These are phyloP conservation scores for Petrocephalus sullivani DNA, from an alignment of 2,797 vertebrate genomes.

Conservation along the genomic window DNA sequence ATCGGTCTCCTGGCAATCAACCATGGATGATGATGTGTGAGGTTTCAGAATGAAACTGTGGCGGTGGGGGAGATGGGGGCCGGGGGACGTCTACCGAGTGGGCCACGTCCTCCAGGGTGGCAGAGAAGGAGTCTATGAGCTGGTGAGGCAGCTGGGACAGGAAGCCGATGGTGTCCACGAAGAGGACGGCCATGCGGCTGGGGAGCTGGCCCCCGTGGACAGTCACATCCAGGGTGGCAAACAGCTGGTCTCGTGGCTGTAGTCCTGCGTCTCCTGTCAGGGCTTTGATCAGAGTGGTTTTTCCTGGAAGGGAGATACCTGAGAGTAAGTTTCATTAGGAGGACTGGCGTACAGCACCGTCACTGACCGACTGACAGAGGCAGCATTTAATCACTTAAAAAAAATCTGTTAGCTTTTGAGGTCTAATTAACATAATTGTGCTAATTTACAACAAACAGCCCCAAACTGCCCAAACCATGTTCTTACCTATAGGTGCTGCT, in stretches of 20 bases:
- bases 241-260: conserved; percentile 79
- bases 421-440: neutral
- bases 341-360: neutral
- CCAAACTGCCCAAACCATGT: neutral
- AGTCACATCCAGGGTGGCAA: conserved; percentile 86
- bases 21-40: neutral
- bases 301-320: conserved; percentile 59
- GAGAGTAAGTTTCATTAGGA: neutral
- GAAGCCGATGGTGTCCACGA: conserved; percentile 90
- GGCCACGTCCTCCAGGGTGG: conserved; percentile 82
- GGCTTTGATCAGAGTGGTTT: conserved; percentile 86
- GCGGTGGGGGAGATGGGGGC: neutral
- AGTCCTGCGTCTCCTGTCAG: conserved; percentile 73
- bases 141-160: conserved; percentile 85
- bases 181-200: conserved; percentile 72
- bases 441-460: neutral
- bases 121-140: conserved; percentile 86
- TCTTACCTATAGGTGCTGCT: neutral
- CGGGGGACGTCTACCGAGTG: conserved; percentile 65
- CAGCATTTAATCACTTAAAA: neutral
- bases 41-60: neutral
- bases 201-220: conserved; percentile 79
- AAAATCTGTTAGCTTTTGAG: neutral
- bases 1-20: too few relatives aligned
- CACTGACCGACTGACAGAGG: neutral